Evolutionary conservation across 2,888 invertebrate genomes (phyloP).

Genomic region (Allophyes oxyacanthae): DNA sequence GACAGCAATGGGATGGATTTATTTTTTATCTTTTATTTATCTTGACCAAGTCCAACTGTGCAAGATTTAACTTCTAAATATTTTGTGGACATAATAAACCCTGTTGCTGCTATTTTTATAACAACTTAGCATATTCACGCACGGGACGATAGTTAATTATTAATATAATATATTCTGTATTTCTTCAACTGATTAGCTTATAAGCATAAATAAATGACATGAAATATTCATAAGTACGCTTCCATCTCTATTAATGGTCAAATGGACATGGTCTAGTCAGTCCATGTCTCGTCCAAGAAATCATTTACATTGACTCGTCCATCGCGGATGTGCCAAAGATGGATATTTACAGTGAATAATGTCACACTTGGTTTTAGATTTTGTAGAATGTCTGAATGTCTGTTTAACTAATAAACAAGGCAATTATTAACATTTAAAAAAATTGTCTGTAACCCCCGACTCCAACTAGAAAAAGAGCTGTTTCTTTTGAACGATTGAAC

Average conservation of each 20-base stretch:
- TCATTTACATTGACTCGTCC: conserved; percentile 46
- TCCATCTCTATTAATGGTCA: conserved; percentile 40
- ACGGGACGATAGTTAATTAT: background rate
- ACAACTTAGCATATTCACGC: background rate
- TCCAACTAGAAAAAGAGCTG: too few relatives aligned
- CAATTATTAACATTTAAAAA: too few relatives aligned
- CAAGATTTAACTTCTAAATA: too few relatives aligned
- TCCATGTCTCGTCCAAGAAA: conserved; percentile 42
- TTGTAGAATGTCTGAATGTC: background rate
- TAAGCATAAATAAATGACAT: conserved; percentile 12
- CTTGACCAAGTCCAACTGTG: too few relatives aligned
- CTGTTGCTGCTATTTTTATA: background rate
- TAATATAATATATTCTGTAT: conserved; percentile 9
- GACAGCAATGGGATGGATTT: too few relatives aligned
- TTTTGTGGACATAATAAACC: too few relatives aligned
- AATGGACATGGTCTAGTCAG: conserved; percentile 16
- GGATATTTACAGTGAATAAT: conserved; percentile 29
- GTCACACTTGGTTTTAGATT: conserved; percentile 1
- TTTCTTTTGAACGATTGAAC: too few relatives aligned
- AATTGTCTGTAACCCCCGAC: too few relatives aligned
- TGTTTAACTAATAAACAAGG: background rate
- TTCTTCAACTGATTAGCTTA: conserved; percentile 10
- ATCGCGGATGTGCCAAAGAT: conserved; percentile 34
- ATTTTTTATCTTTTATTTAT: too few relatives aligned
- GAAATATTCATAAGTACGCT: conserved; percentile 40